Evolutionary conservation across 2,888 invertebrate species (phyloP).

Genomic region (Palloptera scutellata): DNA sequence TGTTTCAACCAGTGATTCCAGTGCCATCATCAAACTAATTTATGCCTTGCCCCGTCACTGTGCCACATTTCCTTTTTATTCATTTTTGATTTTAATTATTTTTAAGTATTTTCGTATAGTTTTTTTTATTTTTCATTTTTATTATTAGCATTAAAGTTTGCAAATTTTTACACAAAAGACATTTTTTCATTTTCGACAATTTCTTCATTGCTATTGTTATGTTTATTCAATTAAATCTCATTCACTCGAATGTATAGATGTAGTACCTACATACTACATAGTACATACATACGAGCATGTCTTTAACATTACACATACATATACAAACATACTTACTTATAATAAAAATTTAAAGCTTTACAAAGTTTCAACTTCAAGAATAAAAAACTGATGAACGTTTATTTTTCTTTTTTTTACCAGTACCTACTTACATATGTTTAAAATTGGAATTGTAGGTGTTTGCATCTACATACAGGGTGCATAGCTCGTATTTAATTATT

Average conservation of each 20-base stretch:
- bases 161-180: constrained; percentile 45
- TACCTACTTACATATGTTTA: neutral
- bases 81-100: neutral
- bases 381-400: neutral
- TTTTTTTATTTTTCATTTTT: constrained; percentile 13
- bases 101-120: constrained; percentile 4
- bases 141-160: constrained; percentile 1
- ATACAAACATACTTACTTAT: constrained; percentile 37
- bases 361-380: too few species aligned
- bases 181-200: constrained; percentile 49
- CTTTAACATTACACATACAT: constrained; percentile 12
- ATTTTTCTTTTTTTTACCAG: neutral
- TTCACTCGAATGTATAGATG: constrained; percentile 42
- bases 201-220: constrained; percentile 48
- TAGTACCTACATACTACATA: neutral
- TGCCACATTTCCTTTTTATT: neutral
- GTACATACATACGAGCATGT: too few species aligned
- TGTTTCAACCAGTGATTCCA: constrained; percentile 59
- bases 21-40: constrained; percentile 44
- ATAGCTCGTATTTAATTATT: too few species aligned
- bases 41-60: neutral
- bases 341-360: too few species aligned
- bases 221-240: constrained; percentile 59
- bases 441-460: neutral
- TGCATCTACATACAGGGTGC: too few species aligned